These are phyloP conservation scores for Erinaceus europaeus DNA, from an alignment of 2,113 vertebrate species.

Conservation along the genomic window DNA sequence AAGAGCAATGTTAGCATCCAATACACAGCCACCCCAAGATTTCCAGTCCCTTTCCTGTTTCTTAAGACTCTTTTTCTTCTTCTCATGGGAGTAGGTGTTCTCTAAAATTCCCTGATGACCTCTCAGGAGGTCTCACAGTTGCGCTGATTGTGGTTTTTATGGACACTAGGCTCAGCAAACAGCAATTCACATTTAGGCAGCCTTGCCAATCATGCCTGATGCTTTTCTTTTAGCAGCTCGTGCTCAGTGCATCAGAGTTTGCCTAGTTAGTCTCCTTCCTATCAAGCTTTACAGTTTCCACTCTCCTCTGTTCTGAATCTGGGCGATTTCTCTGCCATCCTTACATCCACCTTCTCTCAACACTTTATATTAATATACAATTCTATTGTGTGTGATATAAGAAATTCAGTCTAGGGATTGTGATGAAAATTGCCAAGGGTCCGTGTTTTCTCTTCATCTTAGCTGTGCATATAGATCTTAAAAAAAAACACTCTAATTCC, in stretches of 20 bases:
- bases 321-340: not conserved
- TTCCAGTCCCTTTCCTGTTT: not conserved
- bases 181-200: not conserved
- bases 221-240: not conserved
- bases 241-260: not conserved
- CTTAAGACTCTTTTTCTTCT: constrained; percentile 15
- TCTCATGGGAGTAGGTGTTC: not conserved
- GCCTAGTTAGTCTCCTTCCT: not conserved
- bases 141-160: not conserved
- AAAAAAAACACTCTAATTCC: not conserved
- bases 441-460: not conserved
- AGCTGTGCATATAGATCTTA: not conserved
- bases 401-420: too few relatives aligned
- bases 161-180: not conserved
- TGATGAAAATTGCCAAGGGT: too few relatives aligned
- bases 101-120: not conserved
- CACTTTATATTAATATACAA: too few relatives aligned
- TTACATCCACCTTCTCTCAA: not conserved
- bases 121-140: not conserved
- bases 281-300: too few relatives aligned
- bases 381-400: too few relatives aligned
- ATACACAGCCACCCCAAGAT: not conserved
- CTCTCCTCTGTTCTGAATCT: not conserved
- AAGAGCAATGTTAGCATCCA: not conserved
- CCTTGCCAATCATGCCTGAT: not conserved